A percentile compares a stretch with the other conserved stretches of the same genome.
phyloP scores from a whole-genome alignment of 2,113 vertebrate genomes.

The Corvus cornix region DNA sequence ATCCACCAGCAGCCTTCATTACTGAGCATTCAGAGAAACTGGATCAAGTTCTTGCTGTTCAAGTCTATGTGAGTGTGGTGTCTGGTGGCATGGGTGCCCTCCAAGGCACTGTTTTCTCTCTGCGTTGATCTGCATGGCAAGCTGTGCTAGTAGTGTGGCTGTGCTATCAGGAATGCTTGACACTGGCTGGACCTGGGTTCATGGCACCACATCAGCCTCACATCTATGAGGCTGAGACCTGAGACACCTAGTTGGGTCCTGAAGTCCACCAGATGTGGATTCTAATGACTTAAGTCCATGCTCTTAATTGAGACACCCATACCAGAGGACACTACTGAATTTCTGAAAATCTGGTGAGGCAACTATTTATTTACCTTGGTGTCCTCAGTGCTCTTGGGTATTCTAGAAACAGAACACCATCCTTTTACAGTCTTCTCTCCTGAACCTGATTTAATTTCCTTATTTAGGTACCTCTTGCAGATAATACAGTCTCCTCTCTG shows the following conservation, averaged over 20 bases:
- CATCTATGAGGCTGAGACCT: neutral
- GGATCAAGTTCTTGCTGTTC: neutral
- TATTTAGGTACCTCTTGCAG: neutral
- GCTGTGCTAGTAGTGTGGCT: neutral
- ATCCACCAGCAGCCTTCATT: neutral
- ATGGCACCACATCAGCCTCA: neutral
- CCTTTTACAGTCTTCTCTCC: neutral
- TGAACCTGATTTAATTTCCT: neutral
- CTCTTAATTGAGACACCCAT: neutral
- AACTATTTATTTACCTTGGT: neutral
- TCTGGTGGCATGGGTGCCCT: no score
- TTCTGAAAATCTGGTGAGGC: neutral
- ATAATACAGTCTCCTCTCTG: neutral
- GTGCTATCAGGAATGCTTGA: neutral
- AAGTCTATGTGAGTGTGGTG: neutral
- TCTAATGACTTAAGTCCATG: neutral
- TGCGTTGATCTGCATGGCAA: rapidly evolving
- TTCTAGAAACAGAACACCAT: neutral
- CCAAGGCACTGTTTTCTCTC: neutral
- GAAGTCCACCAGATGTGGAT: neutral
- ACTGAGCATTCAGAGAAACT: neutral
- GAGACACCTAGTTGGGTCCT: neutral
- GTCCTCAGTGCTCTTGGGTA: neutral
- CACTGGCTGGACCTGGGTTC: neutral
- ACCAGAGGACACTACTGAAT: neutral